Evolutionary conservation across 2,797 vertebrate species (phyloP).

Genomic region (Enteromius thamalakanensis): DNA sequence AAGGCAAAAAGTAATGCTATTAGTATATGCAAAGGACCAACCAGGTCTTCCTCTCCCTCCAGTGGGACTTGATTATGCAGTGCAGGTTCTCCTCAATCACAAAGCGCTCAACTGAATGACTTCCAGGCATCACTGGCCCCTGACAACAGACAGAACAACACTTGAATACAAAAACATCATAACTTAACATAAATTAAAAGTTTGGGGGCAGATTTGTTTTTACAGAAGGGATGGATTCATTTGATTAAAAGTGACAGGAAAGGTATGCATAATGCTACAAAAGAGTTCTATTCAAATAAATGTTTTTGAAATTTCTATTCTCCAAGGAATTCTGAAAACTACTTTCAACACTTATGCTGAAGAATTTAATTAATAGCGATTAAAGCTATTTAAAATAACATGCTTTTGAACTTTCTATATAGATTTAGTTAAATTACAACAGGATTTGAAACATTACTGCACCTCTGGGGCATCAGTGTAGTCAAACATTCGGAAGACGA

Average conservation of each 20-base stretch:
- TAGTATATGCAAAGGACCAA: constrained; percentile 65
- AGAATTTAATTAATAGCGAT: not conserved
- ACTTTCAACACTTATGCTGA: not conserved
- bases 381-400: too few species aligned
- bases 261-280: not conserved
- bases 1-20: not conserved
- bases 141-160: constrained; percentile 59
- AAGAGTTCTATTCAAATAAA: not conserved
- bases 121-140: constrained; percentile 98
- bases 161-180: not conserved
- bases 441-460: constrained; percentile 7
- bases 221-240: not conserved
- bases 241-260: not conserved
- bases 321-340: not conserved
- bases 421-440: not conserved
- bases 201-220: not conserved
- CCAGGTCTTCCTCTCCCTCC: constrained; percentile 97
- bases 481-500: constrained; percentile 98
- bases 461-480: constrained; percentile 99
- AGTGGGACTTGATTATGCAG: constrained; percentile 95
- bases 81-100: constrained; percentile 98
- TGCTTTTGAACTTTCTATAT: not conserved
- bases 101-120: constrained; percentile 95
- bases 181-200: not conserved
- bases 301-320: not conserved